These are phyloP conservation scores for Collichthys lucidus DNA, from an alignment of 2,113 vertebrate species.

Conservation along the genomic window DNA sequence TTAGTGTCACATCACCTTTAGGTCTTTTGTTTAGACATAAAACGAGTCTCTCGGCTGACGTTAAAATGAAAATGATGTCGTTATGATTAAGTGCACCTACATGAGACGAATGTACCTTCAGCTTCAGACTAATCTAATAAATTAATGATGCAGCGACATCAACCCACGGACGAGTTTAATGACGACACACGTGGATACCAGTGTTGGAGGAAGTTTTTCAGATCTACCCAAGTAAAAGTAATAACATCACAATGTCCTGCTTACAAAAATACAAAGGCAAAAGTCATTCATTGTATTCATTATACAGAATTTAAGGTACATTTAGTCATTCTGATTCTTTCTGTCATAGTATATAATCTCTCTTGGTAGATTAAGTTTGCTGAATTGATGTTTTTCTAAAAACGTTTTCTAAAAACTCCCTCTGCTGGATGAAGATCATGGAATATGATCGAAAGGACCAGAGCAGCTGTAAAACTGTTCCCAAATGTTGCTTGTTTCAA, in stretches of 20 bases:
- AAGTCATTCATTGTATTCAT: too few relatives aligned
- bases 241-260: not conserved
- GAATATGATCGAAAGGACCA: too few relatives aligned
- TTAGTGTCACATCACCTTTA: constrained; percentile 33
- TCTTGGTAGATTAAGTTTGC: not conserved
- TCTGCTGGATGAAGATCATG: too few relatives aligned
- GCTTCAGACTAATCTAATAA: constrained; percentile 40
- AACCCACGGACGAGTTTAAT: constrained; percentile 5
- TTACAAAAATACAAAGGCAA: too few relatives aligned
- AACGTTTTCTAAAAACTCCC: too few relatives aligned
- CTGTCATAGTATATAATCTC: too few relatives aligned
- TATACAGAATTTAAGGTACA: not conserved
- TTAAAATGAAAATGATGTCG: constrained; percentile 34
- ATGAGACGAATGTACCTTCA: constrained; percentile 15
- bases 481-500: too few relatives aligned
- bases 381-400: too few relatives aligned
- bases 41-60: constrained; percentile 21
- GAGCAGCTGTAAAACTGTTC: too few relatives aligned
- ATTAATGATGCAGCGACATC: constrained; percentile 39
- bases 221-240: not conserved
- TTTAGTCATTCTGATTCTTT: not conserved
- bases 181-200: not conserved
- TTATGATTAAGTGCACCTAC: constrained; percentile 35
- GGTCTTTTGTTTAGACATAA: constrained; percentile 9
- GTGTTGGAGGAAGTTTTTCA: not conserved